phyloP scores from a whole-genome alignment of 2,888 invertebrate species.

The Polietes domitor region DNA sequence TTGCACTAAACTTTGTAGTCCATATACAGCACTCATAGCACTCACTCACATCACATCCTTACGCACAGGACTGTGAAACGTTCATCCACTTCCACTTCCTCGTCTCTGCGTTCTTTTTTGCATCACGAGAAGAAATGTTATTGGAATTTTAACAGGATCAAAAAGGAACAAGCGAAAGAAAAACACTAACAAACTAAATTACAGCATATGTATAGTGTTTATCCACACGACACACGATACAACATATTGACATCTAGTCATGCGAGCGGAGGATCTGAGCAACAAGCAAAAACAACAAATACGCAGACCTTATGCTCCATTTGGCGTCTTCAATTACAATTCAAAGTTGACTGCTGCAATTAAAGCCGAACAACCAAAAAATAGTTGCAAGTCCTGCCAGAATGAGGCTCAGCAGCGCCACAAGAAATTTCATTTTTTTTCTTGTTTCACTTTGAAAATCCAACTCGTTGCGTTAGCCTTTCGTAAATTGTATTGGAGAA shows the following conservation, averaged over 20 bases:
- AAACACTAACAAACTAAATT: conserved; percentile 37
- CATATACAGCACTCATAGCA: conserved; percentile 69
- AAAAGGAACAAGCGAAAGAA: conserved; percentile 10
- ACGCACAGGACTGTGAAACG: conserved; percentile 46
- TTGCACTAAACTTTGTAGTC: conserved; percentile 77
- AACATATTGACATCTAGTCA: conserved; percentile 35
- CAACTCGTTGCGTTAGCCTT: conserved; percentile 43
- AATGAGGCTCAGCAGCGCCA: neutral
- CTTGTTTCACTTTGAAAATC: conserved; percentile 30
- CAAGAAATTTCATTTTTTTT: neutral
- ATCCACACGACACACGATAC: neutral
- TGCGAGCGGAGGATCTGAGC: neutral
- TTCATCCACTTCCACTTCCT: neutral
- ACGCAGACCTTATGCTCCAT: conserved; percentile 49
- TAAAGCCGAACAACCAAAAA: conserved; percentile 3
- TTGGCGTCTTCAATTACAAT: conserved; percentile 57
- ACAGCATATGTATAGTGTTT: conserved; percentile 23
- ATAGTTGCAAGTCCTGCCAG: neutral
- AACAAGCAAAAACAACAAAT: neutral
- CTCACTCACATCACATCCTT: conserved; percentile 8
- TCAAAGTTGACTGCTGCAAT: conserved; percentile 28
- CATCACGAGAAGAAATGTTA: conserved; percentile 64
- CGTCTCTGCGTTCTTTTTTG: neutral
- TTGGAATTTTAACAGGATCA: conserved; percentile 42
- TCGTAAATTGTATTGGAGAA: conserved; percentile 57